Evolutionary conservation across 1,140 invertebrate species (phyloP).

Genomic region (Calliopsis andreniformis): DNA sequence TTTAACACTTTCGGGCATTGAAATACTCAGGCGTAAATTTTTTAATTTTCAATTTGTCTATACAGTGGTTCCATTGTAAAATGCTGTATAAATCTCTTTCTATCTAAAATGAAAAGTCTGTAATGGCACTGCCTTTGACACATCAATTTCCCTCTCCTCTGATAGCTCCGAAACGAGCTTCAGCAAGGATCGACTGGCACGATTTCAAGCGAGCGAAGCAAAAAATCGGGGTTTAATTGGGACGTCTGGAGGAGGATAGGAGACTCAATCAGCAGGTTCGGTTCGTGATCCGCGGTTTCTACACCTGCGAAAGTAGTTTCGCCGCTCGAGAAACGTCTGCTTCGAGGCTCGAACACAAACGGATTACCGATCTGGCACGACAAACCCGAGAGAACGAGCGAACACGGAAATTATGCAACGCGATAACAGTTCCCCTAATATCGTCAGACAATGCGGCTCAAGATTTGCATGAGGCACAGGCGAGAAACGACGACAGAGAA

Average conservation of each 20-base stretch:
- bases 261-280: too few relatives aligned
- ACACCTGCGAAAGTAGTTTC: not conserved
- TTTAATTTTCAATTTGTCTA: too few relatives aligned
- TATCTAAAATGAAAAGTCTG: too few relatives aligned
- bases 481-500: slow-evolving; percentile 7
- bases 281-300: not conserved
- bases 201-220: not conserved
- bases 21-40: too few relatives aligned
- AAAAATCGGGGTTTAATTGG: slow-evolving; percentile 8
- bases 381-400: slow-evolving; percentile 44
- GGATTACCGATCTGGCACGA: slow-evolving; percentile 35
- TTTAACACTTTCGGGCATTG: too few relatives aligned
- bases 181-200: not conserved
- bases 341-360: slow-evolving; percentile 50
- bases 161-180: not conserved
- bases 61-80: too few relatives aligned
- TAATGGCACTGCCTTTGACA: not conserved
- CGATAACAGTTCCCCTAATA: slow-evolving; percentile 68
- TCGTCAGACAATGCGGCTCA: slow-evolving; percentile 64
- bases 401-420: slow-evolving; percentile 66
- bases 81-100: too few relatives aligned
- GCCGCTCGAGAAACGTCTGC: slow-evolving; percentile 37
- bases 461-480: slow-evolving; percentile 62
- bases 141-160: slow-evolving; percentile 2
- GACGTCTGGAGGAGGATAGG: not conserved